These are phyloP conservation scores for Astur gentilis DNA, from an alignment of 2,113 vertebrate genomes.

Conservation along the genomic window DNA sequence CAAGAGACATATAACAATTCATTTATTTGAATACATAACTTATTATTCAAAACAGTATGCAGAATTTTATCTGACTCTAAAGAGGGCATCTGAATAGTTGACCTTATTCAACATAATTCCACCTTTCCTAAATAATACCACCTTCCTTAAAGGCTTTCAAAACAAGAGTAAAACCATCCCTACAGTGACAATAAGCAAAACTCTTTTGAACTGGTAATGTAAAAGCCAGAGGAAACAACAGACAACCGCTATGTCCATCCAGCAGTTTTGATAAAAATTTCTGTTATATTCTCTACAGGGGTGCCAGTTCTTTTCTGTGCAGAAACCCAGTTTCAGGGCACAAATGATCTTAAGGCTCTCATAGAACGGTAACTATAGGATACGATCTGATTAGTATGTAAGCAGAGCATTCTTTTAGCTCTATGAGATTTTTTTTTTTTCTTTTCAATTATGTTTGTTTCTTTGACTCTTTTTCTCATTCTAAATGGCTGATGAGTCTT, in stretches of 20 bases:
- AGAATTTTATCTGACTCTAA: background rate
- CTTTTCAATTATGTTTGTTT: background rate
- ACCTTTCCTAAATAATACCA: background rate
- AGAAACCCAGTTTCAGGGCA: background rate
- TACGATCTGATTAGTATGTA: background rate
- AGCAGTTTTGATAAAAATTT: background rate
- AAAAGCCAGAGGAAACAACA: background rate
- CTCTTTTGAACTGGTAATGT: background rate
- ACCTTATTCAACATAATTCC: background rate
- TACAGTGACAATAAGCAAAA: background rate
- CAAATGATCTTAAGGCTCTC: background rate
- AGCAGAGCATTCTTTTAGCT: background rate
- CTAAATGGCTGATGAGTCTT: background rate
- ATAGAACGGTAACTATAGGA: background rate
- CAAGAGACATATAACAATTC: background rate
- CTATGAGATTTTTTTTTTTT: background rate
- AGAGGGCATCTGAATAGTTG: background rate
- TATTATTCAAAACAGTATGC: background rate
- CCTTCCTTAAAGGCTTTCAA: background rate
- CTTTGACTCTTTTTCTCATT: background rate
- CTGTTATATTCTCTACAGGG: background rate
- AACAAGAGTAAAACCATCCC: background rate
- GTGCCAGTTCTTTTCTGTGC: background rate
- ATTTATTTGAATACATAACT: background rate
- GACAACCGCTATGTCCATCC: background rate